Base-by-base conservation (phyloP, 2,797 vertebrate species). In the Dendrocincla fuliginosa region DNA sequence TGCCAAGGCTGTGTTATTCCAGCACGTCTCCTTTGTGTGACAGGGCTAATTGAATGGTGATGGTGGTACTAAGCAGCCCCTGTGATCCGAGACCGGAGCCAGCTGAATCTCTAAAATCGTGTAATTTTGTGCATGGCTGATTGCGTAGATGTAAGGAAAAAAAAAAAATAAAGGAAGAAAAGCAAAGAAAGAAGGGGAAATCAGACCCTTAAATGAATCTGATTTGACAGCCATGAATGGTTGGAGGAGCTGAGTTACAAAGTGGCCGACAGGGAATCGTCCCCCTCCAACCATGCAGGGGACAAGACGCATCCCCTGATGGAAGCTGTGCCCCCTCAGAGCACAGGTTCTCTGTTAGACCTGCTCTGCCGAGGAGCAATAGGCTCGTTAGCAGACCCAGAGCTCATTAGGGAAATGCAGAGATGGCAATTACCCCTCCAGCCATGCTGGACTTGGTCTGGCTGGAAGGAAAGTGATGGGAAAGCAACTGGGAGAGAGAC, bases 111-210 rank as follows among this genome's bases (percentile, higher is more conserved):
- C 92, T 57, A 84, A 95, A 97, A 97, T 97, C 67, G 17, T 97
- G 97, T 97, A 96, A 98, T 98, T 98, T 98, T 97, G 97, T 95
- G 85, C 98, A 95, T 98, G 97, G 95, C 9, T 97, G 96, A 97
- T 61, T 84, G 93, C 85, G 90, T 93, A 97, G 95, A 98, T 97
- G 85, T 96, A 93, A 85, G 55, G 81, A 47, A 60, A 70, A 44
- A 30, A 28, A 24, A 32, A 15, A 57, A 39, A 57, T 59, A 20
- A 5, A 18, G 4, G 4, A 9, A 24, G 0, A 1, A 52, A 52
- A 25, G 6, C 37, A 28, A 35, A 47, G 63, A 56, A 13, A 32
- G 18, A 24, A 15, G 8, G 4, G 4, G 10, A 3, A 76, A 68
- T 37, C 79, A 93, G 24, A 68, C 50, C 93, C 50, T 95, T 92